These are phyloP conservation scores for Cosmopolites sordidus DNA, from an alignment of 2,888 invertebrate genomes.

Conservation along the genomic window DNA sequence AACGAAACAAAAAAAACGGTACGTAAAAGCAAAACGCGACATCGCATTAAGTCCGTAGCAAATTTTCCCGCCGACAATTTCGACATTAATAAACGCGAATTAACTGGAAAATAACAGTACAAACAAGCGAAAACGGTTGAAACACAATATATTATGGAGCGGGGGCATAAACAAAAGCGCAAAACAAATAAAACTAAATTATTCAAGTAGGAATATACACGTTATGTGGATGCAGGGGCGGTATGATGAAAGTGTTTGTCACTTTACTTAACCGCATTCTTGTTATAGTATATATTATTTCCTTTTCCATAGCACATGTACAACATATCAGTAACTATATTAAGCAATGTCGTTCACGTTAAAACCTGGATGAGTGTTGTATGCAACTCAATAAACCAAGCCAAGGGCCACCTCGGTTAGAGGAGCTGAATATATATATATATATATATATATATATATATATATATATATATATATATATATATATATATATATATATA, in stretches of 20 bases:
- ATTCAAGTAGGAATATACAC: slow-evolving; percentile 27
- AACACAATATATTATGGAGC: slow-evolving; percentile 23
- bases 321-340: too few species aligned
- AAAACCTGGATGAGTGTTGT: too few species aligned
- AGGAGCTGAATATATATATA: too few species aligned
- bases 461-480: too few species aligned
- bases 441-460: too few species aligned
- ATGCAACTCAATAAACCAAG: too few species aligned
- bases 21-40: neutral
- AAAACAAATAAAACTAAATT: slow-evolving; percentile 31
- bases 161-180: slow-evolving; percentile 26
- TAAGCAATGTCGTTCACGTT: too few species aligned
- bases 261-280: neutral
- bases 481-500: too few species aligned
- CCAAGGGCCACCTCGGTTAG: too few species aligned
- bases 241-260: neutral
- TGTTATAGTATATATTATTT: too few species aligned
- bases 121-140: slow-evolving; percentile 21
- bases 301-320: too few species aligned
- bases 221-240: slow-evolving; percentile 5
- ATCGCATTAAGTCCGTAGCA: slow-evolving; percentile 6
- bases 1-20: too few species aligned
- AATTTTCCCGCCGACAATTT: slow-evolving; percentile 13
- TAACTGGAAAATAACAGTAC: slow-evolving; percentile 21
- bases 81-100: slow-evolving; percentile 19